Conservation (phyloP, 2,888 invertebrate species). For the Nomada flava region DNA sequence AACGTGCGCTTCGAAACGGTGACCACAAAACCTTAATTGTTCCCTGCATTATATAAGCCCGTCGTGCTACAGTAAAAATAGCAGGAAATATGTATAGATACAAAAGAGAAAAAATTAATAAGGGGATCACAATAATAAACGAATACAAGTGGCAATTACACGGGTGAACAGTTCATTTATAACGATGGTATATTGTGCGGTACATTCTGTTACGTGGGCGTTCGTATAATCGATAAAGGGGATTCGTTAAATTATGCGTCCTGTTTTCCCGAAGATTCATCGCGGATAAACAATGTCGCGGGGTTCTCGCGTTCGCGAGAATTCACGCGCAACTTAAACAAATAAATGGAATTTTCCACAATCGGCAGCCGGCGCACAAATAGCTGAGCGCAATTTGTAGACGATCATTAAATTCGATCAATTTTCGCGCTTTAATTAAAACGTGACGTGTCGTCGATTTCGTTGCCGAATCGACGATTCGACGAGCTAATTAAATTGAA, state of each 20-base stretch:
- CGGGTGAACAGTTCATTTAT: slow-evolving; percentile 35
- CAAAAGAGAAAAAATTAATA: background rate
- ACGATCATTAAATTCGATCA: slow-evolving; percentile 14
- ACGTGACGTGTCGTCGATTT: background rate
- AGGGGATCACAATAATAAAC: slow-evolving; percentile 1
- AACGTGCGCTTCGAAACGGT: slow-evolving; percentile 25
- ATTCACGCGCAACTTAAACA: slow-evolving; percentile 25
- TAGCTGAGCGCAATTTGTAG: slow-evolving; percentile 8
- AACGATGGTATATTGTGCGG: slow-evolving; percentile 9
- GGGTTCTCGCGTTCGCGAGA: slow-evolving; percentile 10
- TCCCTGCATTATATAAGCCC: slow-evolving; percentile 1
- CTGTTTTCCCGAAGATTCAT: slow-evolving; percentile 12
- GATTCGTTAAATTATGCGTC: slow-evolving; percentile 32
- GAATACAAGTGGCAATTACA: slow-evolving; percentile 26
- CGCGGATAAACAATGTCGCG: slow-evolving; percentile 27
- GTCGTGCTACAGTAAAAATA: background rate
- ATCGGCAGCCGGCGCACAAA: background rate
- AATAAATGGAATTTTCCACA: slow-evolving; percentile 29
- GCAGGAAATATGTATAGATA: background rate
- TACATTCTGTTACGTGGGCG: slow-evolving; percentile 9
- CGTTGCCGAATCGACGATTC: background rate
- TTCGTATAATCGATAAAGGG: slow-evolving; percentile 21
- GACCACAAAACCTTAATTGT: slow-evolving; percentile 31
- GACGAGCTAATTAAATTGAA: background rate
- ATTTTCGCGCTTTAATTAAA: slow-evolving; percentile 11